Evolutionary conservation across 2,888 invertebrate species (phyloP), one percentile per base, ranked within the genome.

Genomic region (Lasioglossum pauxillum): DNA sequence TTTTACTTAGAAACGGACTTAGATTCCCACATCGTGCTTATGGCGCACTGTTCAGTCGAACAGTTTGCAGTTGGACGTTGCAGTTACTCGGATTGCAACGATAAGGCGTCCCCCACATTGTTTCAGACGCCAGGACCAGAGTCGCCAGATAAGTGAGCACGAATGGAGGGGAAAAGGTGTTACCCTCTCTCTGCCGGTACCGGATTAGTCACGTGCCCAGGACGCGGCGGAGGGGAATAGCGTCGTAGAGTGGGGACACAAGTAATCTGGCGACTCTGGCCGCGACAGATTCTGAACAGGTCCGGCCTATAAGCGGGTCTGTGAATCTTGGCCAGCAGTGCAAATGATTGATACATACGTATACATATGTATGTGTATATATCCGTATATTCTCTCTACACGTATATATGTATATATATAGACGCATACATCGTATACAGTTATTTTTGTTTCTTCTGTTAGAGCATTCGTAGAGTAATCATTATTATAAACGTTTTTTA

Each of bases 381-480:
- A 69, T 77, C 23, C n/a, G 14, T 44, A 72, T 72, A 27, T 76
- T 49, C 27, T 76, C 69, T 72, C 53, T 16, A n/a, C 69, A 38
- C 67, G 35, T 46, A 49, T 46, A 49, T 73, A 49, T 49, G 31
- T 31, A 60, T 83, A 57, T 64, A 53, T 74, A 57, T n/a, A 75
- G 60, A 83, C 75, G 1, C 57, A n/a, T 53, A 44, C 27, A 35
- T 83, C 31, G 64, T 78, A 84, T 75, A 83, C 75, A 78, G 0
- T 74, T 77, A 49, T 38, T 85, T 78, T 67, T 53, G 75, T 84
- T 79, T 53, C 79, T 83, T 84, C 79, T 83, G 78, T 89, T 90
- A 90, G 91, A 91, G 91, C 91, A 91, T 91, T 90, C 53, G 91
- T 91, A 91, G 91, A 91, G 82, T 85, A 88, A 90, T 82, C 88